A percentile compares a stretch with the other conserved stretches of the same genome.
These are phyloP conservation scores for Argynnis bischoffii DNA, from an alignment of 2,888 invertebrate genomes.

Conservation along the genomic window DNA sequence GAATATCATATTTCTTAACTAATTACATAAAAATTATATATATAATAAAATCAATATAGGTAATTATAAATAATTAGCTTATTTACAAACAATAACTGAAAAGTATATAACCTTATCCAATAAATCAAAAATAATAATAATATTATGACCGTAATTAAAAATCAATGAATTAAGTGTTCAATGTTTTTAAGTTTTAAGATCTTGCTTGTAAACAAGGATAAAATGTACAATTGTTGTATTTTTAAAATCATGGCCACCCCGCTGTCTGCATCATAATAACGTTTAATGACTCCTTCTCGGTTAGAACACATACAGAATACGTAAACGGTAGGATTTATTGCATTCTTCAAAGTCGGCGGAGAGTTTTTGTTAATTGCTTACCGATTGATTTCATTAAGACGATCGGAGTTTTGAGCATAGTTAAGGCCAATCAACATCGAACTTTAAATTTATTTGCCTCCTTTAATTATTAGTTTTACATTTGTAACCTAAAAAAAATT, in stretches of 20 bases:
- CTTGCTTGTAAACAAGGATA: no score
- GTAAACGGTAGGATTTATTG: constrained; percentile 48
- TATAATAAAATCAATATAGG: no score
- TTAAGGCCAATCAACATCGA: constrained; percentile 7
- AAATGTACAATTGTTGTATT: no score
- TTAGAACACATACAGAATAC: constrained; percentile 48
- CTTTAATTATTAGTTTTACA: constrained; percentile 6
- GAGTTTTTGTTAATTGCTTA: constrained; percentile 39
- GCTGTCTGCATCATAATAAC: constrained; percentile 53
- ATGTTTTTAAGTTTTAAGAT: no score
- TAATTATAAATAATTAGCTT: no score
- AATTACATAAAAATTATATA: not conserved
- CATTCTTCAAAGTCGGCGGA: constrained; percentile 36
- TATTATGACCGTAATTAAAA: no score
- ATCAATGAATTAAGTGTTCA: no score
- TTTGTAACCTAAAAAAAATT: not conserved
- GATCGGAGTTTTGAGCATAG: constrained; percentile 20
- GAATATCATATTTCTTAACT: not conserved
- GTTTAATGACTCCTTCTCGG: constrained; percentile 54
- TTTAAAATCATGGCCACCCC: constrained; percentile 29
- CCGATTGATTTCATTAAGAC: constrained; percentile 35
- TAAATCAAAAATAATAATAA: no score
- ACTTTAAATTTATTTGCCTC: not conserved
- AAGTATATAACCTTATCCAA: no score
- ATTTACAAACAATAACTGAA: no score